Base-by-base conservation (phyloP, 37 sponge, comb jelly and placozoan species). In the Beroe ovata region DNA sequence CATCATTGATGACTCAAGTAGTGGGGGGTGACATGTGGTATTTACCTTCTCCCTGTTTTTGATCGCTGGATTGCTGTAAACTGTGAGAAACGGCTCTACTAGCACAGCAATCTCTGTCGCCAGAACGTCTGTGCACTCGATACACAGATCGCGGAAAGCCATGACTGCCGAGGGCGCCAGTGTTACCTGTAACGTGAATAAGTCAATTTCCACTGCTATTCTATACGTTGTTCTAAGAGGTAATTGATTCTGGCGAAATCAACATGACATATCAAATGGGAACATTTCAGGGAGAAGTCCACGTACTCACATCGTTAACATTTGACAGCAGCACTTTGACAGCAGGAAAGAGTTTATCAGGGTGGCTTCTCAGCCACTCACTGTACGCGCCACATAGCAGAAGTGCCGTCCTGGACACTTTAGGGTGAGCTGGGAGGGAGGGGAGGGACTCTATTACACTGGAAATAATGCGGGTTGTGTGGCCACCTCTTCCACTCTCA, bases 21-120 rank as follows among this genome's bases (percentile, higher is more conserved):
- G 18, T 58, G 59, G 11, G 59, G 11, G 18, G 18, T 62, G 63
- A 62, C 63, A 62, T 62, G 28, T 19, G 18, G 16, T 58, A 29
- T 2, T 66, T 66, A 66, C 69, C 69, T 77, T 77, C 23, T 77
- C 84, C 21, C 84, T 39, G 84, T 77, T 77, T 77, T 77, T 77
- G 47, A 77, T 77, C 14, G n/a, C n/a, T 11, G 84, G 54, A 29
- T 77, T 77, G 1, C 38, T 33, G 54, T 77, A 77, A 20, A 77
- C 84, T 20, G 47, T 42, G 11, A 8, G 38, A 35, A 77, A 77
- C 0, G 84, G 54, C 28, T 77, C 84, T n/a, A 42, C 1, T 19
- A 77, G 84, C 36, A 42, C 38, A 1, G 20, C 54, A 21, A 77
- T 77, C 28, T 77, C 84, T n/a, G 84, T 33, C 4, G 84, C 84